Base-by-base conservation (phyloP, 2,888 invertebrate genomes). In the Ectemnius continuus region DNA sequence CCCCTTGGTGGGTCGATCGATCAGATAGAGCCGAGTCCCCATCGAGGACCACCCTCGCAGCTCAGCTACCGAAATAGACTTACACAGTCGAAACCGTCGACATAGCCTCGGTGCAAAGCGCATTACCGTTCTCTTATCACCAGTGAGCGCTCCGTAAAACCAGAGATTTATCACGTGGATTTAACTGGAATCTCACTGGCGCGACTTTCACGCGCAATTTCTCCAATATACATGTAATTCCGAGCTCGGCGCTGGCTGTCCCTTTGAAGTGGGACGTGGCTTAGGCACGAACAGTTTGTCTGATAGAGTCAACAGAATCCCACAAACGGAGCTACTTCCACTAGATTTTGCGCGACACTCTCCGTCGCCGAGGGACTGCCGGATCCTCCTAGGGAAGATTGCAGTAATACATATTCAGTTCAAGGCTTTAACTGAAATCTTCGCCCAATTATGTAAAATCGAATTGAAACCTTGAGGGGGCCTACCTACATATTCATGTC, bases 1-100 rank as follows among this genome's bases (percentile, higher is more conserved):
- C 20, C 45, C 69, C 58, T 48, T 56, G 76, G 65, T 16, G 14
- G 73, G 23, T 23, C 72, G 74, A 75, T 81, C 79, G 76, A 81
- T 75, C 68, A 58, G 61, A 45, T 59, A 56, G 61, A 60, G 47
- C 48, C 18, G 26, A 52, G 20, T 45, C 46, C 16, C 57, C 36
- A 26, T 47, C 56, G 59, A 16, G 64, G 23, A 69, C 67, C 65
- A 45, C 62, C 63, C 70, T 46, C 52, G 28, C 13, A 64, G 26
- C 52, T 8, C 52, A 14, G 52, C 6, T 66, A 72, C 59, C 46
- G 56, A 74, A 76, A 76, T 76, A 76, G 73, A 70, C 63, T 26
- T 63, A 46, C 20, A 46, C 46, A 20, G 16, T 20, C 52, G 14
- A 74, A 76, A 76, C 65, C 61, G 28, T 56, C 60, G 16, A 60